phyloP scores from a whole-genome alignment of 2,888 invertebrate genomes.

The Hydriomena furcata region DNA sequence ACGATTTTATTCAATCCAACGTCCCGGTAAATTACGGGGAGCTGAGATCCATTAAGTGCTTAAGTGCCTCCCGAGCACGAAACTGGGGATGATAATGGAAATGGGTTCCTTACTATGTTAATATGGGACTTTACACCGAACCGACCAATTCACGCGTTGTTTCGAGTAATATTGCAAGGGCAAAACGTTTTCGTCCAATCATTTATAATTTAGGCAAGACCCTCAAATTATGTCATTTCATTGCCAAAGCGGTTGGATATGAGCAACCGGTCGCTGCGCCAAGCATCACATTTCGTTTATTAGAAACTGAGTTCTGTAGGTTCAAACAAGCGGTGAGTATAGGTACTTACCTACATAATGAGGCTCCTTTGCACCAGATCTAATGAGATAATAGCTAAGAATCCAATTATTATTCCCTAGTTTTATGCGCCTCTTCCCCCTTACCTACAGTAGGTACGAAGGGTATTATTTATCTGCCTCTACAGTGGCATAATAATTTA shows the following conservation, averaged over 20 bases:
- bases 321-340: constrained; percentile 32
- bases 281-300: constrained; percentile 1
- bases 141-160: constrained; percentile 66
- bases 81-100: constrained; percentile 82
- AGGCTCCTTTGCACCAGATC: constrained; percentile 35
- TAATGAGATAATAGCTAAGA: constrained; percentile 44
- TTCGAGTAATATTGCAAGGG: constrained; percentile 58
- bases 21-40: constrained; percentile 77
- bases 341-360: constrained; percentile 37
- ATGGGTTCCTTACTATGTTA: constrained; percentile 79
- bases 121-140: constrained; percentile 69
- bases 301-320: constrained; percentile 28
- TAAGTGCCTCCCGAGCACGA: constrained; percentile 81
- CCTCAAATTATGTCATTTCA: constrained; percentile 43
- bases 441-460: constrained; percentile 4
- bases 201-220: constrained; percentile 49
- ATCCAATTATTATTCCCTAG: constrained; percentile 55
- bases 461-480: constrained; percentile 32
- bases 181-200: constrained; percentile 45
- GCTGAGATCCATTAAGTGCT: constrained; percentile 81
- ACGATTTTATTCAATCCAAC: constrained; percentile 81
- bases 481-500: constrained; percentile 58
- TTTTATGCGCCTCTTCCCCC: constrained; percentile 48
- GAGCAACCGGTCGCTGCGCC: not conserved
- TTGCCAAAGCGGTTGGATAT: constrained; percentile 25